Evolutionary conservation across 1,140 invertebrate genomes (phyloP), one percentile per base, ranked within the genome.

Genomic region (Drosophila neocordata): DNA sequence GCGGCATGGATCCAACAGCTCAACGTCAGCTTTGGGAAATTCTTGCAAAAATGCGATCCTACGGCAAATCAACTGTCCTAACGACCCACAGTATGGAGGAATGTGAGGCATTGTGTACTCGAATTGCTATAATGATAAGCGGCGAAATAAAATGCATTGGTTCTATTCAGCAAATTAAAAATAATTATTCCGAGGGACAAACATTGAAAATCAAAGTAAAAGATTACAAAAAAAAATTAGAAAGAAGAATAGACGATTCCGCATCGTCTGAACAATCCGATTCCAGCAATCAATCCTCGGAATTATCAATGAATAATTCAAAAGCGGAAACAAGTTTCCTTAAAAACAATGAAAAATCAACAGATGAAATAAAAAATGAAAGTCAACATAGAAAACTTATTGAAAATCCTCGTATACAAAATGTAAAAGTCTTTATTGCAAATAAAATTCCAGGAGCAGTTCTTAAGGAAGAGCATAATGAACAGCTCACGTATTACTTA

Each of bases 81-180:
- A 96, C 96, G 13, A 96, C 96, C 7, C 96, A 96, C 90, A 96
- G 95, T 78, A 96, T 96, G 95, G 96, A 96, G 90, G 96, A 96
- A 92, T 98, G 96, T 92, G 97, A 98, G 92, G 96, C 95, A 5
- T 92, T 98, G 5, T 98, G 97, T 85, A 95, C 96, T 24, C 92
- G 96, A 61, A 91, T 98, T 38, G 96, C 96, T 20, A 96, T 98
- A 37, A 98, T 98, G 97, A 96, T 97, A 0, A 95, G 95, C 83
- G 97, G 97, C 2, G 92, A 95, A 60, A 94, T 97, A 61, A 94
- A 94, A 72, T 96, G 95, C 70, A 91, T 96, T 34, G 95, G 95
- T 3, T 93, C 95, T 0, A 76, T 94, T 60, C 95, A 95, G 90
- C 94, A 95, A 77, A 89, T 96, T 24, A 96, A 96, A 74, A 94